phyloP scores from a whole-genome alignment of 2,888 invertebrate species.

The Busseola fusca region DNA sequence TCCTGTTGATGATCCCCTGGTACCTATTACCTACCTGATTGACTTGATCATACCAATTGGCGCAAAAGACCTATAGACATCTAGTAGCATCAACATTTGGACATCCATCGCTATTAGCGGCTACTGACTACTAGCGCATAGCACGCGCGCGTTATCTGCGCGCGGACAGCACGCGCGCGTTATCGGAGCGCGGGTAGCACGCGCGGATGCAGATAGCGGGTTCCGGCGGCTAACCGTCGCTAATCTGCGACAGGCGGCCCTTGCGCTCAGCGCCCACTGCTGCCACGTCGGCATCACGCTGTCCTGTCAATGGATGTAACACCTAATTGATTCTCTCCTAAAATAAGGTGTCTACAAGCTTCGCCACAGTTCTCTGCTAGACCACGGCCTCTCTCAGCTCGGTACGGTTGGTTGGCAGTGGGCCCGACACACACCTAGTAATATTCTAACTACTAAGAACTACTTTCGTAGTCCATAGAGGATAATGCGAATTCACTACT shows the following conservation, averaged over 20 bases:
- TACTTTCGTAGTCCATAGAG: not conserved
- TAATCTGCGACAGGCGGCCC: constrained; percentile 34
- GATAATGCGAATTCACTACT: not conserved
- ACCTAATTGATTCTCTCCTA: not conserved
- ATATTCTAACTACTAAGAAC: too few species aligned
- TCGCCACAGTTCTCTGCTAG: not conserved
- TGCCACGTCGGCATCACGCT: not conserved
- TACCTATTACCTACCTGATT: not conserved
- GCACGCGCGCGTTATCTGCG: too few species aligned
- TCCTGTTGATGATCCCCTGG: not conserved
- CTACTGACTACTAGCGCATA: too few species aligned
- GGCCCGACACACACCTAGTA: not conserved
- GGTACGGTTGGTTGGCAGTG: not conserved
- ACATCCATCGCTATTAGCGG: not conserved
- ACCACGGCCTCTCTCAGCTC: not conserved
- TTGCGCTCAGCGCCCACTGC: not conserved
- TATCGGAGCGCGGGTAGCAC: constrained; percentile 53
- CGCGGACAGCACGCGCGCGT: constrained; percentile 50
- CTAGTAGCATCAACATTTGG: not conserved
- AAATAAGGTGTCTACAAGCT: not conserved
- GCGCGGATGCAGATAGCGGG: constrained; percentile 62
- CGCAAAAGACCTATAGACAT: too few species aligned
- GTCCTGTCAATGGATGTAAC: not conserved
- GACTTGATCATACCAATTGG: not conserved
- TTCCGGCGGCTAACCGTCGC: constrained; percentile 50